Base-by-base conservation (phyloP, 2,797 vertebrate species). In the Sphaeramia orbicularis region DNA sequence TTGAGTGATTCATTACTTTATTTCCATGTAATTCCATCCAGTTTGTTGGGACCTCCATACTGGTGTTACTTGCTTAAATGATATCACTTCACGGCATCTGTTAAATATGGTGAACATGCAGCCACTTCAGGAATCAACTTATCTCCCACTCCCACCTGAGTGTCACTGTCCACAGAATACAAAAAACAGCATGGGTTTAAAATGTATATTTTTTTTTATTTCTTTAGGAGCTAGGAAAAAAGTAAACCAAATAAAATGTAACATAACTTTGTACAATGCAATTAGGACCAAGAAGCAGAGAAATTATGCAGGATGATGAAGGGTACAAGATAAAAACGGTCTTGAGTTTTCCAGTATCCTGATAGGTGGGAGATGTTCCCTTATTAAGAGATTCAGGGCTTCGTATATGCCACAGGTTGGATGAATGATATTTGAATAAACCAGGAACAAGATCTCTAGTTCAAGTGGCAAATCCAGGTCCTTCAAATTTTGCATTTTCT, bases 211-310 rank as follows among this genome's bases (percentile, higher is more conserved):
- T 90, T 83, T 88, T 89, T 86, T 91, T 92, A 89, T 91, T 92
- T 90, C 74, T 92, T 91, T 71, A 82, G 89, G 89, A 92, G 78
- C 87, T 90, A 87, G 80, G 87, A 90, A 90, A 90, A 91, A 92
- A 88, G 83, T 85, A 90, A 94, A 91, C 82, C 85, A 91, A 91
- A 92, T 71, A 87, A 87, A 87, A 50, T 75, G 81, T 36, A 90
- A 89, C 78, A 88, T 78, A 84, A 78, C 54, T 88, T 85, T 90
- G 65, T 86, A 94, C 83, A 91, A 86, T 88, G 80, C 62, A 67
- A 59, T 72, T 76, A 76, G 72, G 47, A 82, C 77, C 40, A 41
- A 60, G 74, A 83, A 88, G 75, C 55, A 80, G 73, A 75, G 47
- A 85, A 72, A 79, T 63, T 15, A 83, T 65, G 66, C 56, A 80